These are phyloP conservation scores for Leucoraja ocellata DNA, from an alignment of 2,797 vertebrate species.

Conservation along the genomic window DNA sequence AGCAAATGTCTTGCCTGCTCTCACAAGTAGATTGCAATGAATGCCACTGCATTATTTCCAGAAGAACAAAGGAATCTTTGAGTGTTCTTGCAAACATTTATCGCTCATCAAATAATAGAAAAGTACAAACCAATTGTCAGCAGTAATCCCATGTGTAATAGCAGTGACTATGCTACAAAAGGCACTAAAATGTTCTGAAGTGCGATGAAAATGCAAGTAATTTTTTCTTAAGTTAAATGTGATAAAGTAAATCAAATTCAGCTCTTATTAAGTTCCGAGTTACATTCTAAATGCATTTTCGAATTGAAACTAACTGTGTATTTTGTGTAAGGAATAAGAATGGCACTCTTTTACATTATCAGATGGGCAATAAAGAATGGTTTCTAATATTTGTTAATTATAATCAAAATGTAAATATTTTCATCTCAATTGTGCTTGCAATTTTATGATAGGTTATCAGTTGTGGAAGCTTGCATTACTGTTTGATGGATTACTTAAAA, in stretches of 20 bases:
- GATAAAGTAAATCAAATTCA: background rate
- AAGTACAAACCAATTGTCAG: background rate
- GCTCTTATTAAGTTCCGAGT: background rate
- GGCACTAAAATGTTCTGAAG: background rate
- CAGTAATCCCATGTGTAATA: background rate
- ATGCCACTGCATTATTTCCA: background rate
- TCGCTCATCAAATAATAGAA: background rate
- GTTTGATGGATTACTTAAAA: background rate
- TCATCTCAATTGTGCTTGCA: background rate
- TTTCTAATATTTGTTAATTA: background rate
- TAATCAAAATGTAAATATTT: background rate
- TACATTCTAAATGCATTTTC: background rate
- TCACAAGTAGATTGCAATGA: background rate
- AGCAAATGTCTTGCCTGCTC: background rate
- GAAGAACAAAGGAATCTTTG: background rate
- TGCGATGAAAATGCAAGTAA: background rate
- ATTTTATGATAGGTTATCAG: background rate
- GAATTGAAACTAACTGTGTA: background rate
- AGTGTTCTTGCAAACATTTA: background rate
- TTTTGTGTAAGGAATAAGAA: background rate
- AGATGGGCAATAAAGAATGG: background rate
- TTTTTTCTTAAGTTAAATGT: background rate
- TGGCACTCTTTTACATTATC: background rate
- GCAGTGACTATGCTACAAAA: background rate
- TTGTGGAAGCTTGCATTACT: background rate